These are phyloP conservation scores for Scomber scombrus DNA, from an alignment of 2,113 vertebrate species.

Conservation along the genomic window DNA sequence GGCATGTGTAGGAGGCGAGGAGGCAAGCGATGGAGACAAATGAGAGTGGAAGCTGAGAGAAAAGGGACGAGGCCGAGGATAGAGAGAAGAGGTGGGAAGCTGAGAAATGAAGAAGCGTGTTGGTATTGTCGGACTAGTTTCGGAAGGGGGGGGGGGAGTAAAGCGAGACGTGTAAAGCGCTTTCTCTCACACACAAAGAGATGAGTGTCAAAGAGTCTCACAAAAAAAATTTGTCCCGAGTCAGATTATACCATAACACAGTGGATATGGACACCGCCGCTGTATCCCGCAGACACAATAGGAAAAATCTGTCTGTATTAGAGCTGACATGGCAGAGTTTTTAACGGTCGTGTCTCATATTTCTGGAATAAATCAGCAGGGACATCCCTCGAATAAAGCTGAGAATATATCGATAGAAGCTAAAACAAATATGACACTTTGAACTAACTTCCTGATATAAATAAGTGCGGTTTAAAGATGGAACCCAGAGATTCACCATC, in stretches of 20 bases:
- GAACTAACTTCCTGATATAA: conserved; percentile 8
- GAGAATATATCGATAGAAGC: not conserved
- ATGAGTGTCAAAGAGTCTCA: conserved; percentile 25
- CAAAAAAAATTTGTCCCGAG: not conserved
- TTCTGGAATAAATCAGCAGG: not conserved
- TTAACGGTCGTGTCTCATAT: conserved; percentile 5
- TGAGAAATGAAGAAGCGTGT: conserved; percentile 50
- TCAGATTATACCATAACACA: not conserved
- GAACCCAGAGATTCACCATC: not conserved
- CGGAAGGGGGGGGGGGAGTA: conserved; percentile 23
- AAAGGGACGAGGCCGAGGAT: conserved; percentile 5
- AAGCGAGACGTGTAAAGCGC: conserved; percentile 45
- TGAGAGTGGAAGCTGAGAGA: conserved; percentile 8
- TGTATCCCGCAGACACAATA: conserved; percentile 31
- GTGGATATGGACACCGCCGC: not conserved
- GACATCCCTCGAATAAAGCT: not conserved
- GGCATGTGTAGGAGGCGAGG: conserved; percentile 33
- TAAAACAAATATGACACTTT: not conserved
- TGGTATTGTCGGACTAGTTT: conserved; percentile 54
- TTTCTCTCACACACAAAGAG: conserved; percentile 58
- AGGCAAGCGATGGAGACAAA: conserved; percentile 41
- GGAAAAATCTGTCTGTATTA: conserved; percentile 2
- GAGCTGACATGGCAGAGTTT: conserved; percentile 5
- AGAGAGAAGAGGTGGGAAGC: conserved; percentile 38
- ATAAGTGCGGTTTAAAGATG: not conserved